Conservation (phyloP, 1,140 invertebrate genomes). For the Trypoxylus dichotomus region DNA sequence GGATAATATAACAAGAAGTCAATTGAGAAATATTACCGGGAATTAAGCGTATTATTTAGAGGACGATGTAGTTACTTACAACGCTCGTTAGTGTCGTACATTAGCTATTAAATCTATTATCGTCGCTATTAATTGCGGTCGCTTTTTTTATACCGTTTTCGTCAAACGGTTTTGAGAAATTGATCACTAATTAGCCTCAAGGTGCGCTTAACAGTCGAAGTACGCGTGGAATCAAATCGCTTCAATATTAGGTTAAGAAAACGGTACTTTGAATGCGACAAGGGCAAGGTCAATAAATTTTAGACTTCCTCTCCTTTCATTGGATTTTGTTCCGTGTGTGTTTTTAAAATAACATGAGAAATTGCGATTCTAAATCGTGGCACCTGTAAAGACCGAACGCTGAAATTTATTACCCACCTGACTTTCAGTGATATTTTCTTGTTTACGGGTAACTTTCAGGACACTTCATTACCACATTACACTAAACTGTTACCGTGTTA, state of each 20-base stretch:
- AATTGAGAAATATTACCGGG: too few species aligned
- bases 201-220: background rate
- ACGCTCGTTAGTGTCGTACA: too few species aligned
- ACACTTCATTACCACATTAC: constrained; percentile 6
- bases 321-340: background rate
- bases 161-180: background rate
- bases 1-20: too few species aligned
- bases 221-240: background rate
- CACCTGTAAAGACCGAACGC: background rate
- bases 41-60: too few species aligned
- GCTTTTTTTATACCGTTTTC: background rate
- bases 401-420: background rate
- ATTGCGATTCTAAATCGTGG: background rate
- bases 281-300: constrained; percentile 25
- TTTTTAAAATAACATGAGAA: background rate
- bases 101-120: background rate
- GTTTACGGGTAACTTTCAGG: background rate
- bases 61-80: too few species aligned
- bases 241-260: background rate
- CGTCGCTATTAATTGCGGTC: background rate
- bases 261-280: background rate
- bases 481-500: constrained; percentile 8
- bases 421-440: background rate
- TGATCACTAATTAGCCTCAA: background rate
- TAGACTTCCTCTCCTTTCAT: constrained; percentile 6